Conservation (phyloP, 2,888 invertebrate genomes). For the Antitype chi region DNA sequence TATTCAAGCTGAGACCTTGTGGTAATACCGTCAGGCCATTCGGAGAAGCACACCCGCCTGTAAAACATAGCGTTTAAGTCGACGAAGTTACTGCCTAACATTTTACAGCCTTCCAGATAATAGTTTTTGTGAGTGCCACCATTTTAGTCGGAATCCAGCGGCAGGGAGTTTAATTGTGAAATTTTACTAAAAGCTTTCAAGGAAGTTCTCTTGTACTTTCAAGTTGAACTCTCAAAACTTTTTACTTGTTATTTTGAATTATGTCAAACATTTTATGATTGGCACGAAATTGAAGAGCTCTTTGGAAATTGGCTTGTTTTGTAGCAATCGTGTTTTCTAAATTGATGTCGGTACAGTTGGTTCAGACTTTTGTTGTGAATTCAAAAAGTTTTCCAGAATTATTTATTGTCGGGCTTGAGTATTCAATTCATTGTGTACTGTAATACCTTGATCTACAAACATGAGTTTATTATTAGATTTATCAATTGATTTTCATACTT, state of each 20-base stretch:
- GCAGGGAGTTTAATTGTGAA: slow-evolving; percentile 50
- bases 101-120: slow-evolving; percentile 49
- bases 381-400: slow-evolving; percentile 11
- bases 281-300: slow-evolving; percentile 25
- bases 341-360: slow-evolving; percentile 7
- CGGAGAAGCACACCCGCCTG: slow-evolving; percentile 95
- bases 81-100: slow-evolving; percentile 26
- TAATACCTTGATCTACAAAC: slow-evolving; percentile 19
- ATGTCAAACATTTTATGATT: slow-evolving; percentile 44
- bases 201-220: slow-evolving; percentile 26
- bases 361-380: slow-evolving; percentile 19
- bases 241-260: slow-evolving; percentile 37
- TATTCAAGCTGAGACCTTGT: slow-evolving; percentile 93
- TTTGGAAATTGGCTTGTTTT: slow-evolving; percentile 33
- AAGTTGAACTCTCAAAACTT: slow-evolving; percentile 33
- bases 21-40: slow-evolving; percentile 96
- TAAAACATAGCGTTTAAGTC: slow-evolving; percentile 52
- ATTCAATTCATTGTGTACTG: slow-evolving; percentile 7
- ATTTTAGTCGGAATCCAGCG: slow-evolving; percentile 33
- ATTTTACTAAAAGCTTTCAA: slow-evolving; percentile 51
- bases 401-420: background rate
- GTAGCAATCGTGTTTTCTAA: slow-evolving; percentile 28
- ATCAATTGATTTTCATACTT: background rate
- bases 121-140: slow-evolving; percentile 52
- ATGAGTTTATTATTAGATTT: slow-evolving; percentile 26